Conservation (phyloP, 1,140 invertebrate species). For the Adoxophyes honmai region DNA sequence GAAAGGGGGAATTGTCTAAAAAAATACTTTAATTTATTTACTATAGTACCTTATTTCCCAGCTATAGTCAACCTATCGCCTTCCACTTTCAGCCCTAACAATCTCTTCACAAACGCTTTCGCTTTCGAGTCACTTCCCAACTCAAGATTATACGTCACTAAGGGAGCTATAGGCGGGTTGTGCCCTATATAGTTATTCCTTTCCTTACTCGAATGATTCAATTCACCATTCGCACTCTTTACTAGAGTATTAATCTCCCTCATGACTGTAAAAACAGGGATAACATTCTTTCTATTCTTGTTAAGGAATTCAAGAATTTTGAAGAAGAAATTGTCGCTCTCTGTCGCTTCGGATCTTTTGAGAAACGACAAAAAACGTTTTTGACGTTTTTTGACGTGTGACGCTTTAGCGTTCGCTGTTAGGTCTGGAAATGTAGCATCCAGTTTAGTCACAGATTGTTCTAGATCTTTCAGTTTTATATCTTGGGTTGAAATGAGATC, state of each 20-base stretch:
- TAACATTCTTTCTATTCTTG: conserved; percentile 28
- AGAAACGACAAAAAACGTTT: conserved; percentile 38
- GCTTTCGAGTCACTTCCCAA: conserved; percentile 28
- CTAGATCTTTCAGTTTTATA: too few relatives aligned
- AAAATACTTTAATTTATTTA: conserved; percentile 9
- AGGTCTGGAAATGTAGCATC: background rate
- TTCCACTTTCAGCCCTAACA: conserved; percentile 36
- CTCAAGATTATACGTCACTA: conserved; percentile 37
- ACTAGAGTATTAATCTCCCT: conserved; percentile 50
- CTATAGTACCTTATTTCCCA: conserved; percentile 21
- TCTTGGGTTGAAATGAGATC: too few relatives aligned
- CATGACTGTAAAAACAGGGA: conserved; percentile 44
- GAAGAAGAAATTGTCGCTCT: conserved; percentile 37
- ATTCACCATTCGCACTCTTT: conserved; percentile 37
- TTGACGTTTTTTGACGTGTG: conserved; percentile 22
- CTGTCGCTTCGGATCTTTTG: conserved; percentile 22
- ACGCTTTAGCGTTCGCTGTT: conserved; percentile 7
- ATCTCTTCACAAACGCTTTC: conserved; percentile 36
- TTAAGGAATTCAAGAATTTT: conserved; percentile 39
- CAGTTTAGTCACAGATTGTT: too few relatives aligned
- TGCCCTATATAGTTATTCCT: conserved; percentile 42
- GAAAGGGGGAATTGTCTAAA: too few relatives aligned
- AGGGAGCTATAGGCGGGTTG: conserved; percentile 18
- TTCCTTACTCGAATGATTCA: conserved; percentile 46
- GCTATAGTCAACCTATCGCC: conserved; percentile 37